Base-by-base conservation (phyloP, 2,797 vertebrate species). In the Typhlichthys subterraneus region DNA sequence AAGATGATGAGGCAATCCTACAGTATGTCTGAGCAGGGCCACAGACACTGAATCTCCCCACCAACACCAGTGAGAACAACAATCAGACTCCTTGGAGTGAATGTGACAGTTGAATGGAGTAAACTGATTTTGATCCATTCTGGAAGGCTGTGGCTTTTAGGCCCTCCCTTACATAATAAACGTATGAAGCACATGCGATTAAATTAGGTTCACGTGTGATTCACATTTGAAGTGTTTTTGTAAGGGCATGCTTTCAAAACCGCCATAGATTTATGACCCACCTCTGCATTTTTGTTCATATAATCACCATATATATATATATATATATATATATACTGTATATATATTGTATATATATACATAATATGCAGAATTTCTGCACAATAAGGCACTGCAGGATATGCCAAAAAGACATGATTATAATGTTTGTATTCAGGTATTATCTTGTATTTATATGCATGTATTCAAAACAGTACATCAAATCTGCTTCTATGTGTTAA, bases 131-230 rank as follows among this genome's bases (percentile, higher is more conserved):
- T 70, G 70, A 73, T 58, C 73, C 73, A 63, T 29, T 29, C 4
- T 29, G 23, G 23, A 72, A 52, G 57, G 63, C 58, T 88, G 85
- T 75, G 85, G 79, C 70, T 88, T 86, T 85, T 63, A 46, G n/a
- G 46, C 59, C 75, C 64, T 51, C 46, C 69, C 62, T 29, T 29
- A 29, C 23, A 29, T 29, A 29, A 29, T 29, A 29, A 29, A 29
- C 23, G 23, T 42, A 42, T 9, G 38, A 42, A 42, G 7, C 38
- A 42, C 38, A 2, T 42, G 23, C 3, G 38, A 42, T 42, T 42
- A 42, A 42, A 42, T 42, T 1, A 42, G 2, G 38, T 42, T 42
- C 38, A 38, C 38, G 9, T 38, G 38, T 38, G 38, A 38, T 38
- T 38, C 38, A 42, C 38, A 42, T 42, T 7, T 42, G 38, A 42